Conservation (phyloP, 2,888 invertebrate species). For the Papilio gigon region DNA sequence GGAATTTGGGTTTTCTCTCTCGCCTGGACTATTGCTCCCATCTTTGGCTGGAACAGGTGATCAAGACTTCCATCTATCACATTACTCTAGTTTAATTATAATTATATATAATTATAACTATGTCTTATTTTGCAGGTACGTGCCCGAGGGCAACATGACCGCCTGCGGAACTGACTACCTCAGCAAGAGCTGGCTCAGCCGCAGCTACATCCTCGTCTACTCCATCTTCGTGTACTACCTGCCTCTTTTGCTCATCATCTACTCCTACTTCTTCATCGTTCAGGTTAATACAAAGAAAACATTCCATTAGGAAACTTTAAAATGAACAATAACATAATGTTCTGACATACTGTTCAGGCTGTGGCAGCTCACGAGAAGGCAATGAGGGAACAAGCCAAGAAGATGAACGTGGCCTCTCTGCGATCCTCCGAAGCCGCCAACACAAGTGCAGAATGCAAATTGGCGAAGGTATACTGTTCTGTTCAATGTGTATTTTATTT, state of each 20-base stretch:
- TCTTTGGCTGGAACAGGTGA: constrained; percentile 93
- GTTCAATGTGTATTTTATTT: neutral
- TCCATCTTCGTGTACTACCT: constrained; percentile 89
- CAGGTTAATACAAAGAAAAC: constrained; percentile 76
- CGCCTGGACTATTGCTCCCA: constrained; percentile 91
- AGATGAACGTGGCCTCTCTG: constrained; percentile 95
- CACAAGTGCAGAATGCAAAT: constrained; percentile 92
- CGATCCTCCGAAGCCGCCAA: constrained; percentile 89
- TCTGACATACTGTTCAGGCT: constrained; percentile 77
- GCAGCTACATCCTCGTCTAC: constrained; percentile 91
- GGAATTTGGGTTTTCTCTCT: constrained; percentile 90
- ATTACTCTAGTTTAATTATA: neutral
- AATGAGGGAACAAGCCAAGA: constrained; percentile 95
- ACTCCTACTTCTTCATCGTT: constrained; percentile 94
- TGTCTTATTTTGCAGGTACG: constrained; percentile 84
- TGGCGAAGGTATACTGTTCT: constrained; percentile 85
- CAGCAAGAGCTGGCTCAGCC: constrained; percentile 87
- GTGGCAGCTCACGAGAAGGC: constrained; percentile 92
- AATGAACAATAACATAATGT: constrained; percentile 20
- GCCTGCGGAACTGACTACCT: constrained; percentile 96
- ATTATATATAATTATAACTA: neutral
- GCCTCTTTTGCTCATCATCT: constrained; percentile 90
- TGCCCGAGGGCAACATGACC: constrained; percentile 96
- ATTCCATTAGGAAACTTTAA: neutral
- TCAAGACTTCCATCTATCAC: neutral